Conservation (phyloP, 1,140 invertebrate species). For the Brachionus koreanus region DNA sequence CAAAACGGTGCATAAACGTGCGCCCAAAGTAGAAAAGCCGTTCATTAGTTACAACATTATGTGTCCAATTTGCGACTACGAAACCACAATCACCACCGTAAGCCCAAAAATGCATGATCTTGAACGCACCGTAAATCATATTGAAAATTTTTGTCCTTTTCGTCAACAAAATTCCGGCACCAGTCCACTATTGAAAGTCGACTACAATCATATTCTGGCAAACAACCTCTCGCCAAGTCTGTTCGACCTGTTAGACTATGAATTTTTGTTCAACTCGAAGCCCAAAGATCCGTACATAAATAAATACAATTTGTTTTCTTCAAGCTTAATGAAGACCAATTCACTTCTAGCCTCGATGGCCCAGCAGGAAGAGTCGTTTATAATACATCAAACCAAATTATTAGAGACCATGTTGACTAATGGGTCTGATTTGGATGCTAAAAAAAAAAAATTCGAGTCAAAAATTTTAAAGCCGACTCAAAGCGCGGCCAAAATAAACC, state of each 20-base stretch:
- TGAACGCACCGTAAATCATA: background rate
- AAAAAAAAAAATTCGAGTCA: background rate
- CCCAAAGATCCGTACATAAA: background rate
- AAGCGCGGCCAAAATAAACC: background rate
- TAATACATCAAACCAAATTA: background rate
- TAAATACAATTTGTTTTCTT: constrained; percentile 18
- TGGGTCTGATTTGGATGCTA: background rate
- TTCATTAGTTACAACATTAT: background rate
- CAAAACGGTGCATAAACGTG: background rate
- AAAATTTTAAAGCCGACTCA: background rate
- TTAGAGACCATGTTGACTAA: background rate
- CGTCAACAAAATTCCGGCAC: background rate
- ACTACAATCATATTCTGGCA: background rate
- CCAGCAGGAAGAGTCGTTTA: background rate
- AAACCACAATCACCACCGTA: background rate
- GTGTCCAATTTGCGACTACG: constrained; percentile 30
- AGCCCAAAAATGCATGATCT: background rate
- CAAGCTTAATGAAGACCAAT: background rate
- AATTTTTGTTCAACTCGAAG: constrained; percentile 4
- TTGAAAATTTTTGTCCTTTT: background rate
- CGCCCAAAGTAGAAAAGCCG: background rate
- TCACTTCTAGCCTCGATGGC: background rate
- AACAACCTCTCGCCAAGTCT: background rate
- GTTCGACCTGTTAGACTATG: constrained; percentile 8
- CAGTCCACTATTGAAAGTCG: background rate